These are phyloP conservation scores for Stenodema calcarata DNA, from an alignment of 2,888 invertebrate species.

Conservation along the genomic window DNA sequence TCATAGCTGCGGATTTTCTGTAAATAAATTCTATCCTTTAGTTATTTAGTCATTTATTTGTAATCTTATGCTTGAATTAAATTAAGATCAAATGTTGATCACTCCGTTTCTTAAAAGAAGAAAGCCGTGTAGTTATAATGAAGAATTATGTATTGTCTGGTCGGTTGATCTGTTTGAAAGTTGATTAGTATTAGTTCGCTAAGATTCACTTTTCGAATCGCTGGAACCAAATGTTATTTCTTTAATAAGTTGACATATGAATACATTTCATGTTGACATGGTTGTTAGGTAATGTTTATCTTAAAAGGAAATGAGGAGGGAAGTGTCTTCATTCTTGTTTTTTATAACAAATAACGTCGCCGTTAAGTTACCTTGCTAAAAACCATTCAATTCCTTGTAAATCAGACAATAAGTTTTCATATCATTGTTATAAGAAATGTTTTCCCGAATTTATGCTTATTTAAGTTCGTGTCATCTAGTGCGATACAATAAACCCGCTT, in stretches of 20 bases:
- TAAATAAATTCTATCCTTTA: not conserved
- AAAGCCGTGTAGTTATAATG: not conserved
- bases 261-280: not conserved
- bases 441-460: not conserved
- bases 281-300: not conserved
- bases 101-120: not conserved
- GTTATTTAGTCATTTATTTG: not conserved
- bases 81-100: too few species aligned
- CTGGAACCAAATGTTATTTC: not conserved
- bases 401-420: not conserved
- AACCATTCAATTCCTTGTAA: not conserved
- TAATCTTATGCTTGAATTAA: not conserved
- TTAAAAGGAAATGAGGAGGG: too few species aligned
- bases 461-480: not conserved
- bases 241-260: not conserved
- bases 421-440: not conserved
- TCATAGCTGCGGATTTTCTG: not conserved
- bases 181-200: not conserved
- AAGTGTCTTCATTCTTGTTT: not conserved
- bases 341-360: not conserved
- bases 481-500: not conserved
- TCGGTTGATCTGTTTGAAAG: not conserved
- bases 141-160: not conserved
- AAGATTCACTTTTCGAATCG: not conserved
- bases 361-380: not conserved